These are phyloP conservation scores for Gortyna flavago DNA, from an alignment of 2,888 invertebrate genomes.

Conservation along the genomic window DNA sequence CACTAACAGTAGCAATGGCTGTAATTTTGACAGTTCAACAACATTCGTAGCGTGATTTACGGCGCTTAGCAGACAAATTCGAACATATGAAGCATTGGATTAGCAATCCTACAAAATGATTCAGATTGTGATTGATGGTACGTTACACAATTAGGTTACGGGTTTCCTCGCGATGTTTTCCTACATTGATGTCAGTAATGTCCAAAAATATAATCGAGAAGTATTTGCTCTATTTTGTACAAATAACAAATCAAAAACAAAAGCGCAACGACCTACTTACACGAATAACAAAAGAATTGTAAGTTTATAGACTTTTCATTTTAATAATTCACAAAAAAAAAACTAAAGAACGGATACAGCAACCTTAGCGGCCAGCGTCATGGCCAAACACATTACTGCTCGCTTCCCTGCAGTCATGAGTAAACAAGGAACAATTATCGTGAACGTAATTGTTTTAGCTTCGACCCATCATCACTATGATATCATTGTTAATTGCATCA, in stretches of 20 bases:
- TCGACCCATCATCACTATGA: slow-evolving; percentile 44
- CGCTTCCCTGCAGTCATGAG: slow-evolving; percentile 57
- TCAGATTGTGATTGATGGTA: neutral
- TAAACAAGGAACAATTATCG: slow-evolving; percentile 50
- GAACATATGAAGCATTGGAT: neutral
- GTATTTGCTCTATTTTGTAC: neutral
- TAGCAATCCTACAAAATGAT: no score
- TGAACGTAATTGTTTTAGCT: slow-evolving; percentile 51
- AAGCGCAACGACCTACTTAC: no score
- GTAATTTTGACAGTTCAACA: no score
- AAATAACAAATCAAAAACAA: neutral
- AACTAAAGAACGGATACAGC: slow-evolving; percentile 43
- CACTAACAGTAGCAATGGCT: no score
- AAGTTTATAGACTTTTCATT: slow-evolving; percentile 5
- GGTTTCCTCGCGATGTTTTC: neutral
- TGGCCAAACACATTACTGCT: slow-evolving; percentile 59
- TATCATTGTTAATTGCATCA: slow-evolving; percentile 48
- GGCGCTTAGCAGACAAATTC: no score
- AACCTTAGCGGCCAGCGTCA: slow-evolving; percentile 54
- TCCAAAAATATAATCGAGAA: neutral
- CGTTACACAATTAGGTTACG: neutral
- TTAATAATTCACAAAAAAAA: slow-evolving; percentile 26
- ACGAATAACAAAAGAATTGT: slow-evolving; percentile 18
- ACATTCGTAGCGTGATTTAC: no score
- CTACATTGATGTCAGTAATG: neutral